Conservation (phyloP, 2,113 vertebrate genomes). For the Labeo catla region DNA sequence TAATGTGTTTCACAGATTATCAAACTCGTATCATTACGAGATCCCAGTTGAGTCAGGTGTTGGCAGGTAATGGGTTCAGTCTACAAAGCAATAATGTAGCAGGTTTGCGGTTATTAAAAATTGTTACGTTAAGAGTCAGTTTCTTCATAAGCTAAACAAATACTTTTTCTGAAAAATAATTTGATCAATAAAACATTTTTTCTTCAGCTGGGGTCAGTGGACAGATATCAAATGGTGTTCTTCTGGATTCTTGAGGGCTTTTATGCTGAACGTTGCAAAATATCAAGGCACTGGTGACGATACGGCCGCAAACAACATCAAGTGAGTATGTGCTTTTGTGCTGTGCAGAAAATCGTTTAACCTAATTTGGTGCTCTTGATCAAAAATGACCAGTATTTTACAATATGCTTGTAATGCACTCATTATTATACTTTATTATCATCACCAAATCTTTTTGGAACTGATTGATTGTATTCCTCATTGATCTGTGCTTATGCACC, state of each 20-base stretch:
- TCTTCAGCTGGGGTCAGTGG: constrained; percentile 53
- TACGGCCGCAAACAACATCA: constrained; percentile 54
- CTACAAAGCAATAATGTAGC: too few species aligned
- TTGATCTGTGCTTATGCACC: too few species aligned
- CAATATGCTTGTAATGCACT: too few species aligned
- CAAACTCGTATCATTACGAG: constrained; percentile 35
- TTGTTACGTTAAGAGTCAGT: too few species aligned
- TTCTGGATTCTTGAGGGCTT: constrained; percentile 26
- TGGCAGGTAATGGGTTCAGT: constrained; percentile 35
- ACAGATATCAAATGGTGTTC: constrained; percentile 44
- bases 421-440: too few species aligned
- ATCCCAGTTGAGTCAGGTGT: constrained; percentile 45
- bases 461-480: too few species aligned
- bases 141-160: too few species aligned
- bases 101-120: too few species aligned
- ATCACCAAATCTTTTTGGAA: too few species aligned
- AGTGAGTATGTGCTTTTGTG: neutral
- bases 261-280: constrained; percentile 49
- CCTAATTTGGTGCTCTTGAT: too few species aligned
- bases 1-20: neutral
- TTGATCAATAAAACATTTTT: neutral
- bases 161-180: neutral
- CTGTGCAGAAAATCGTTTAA: too few species aligned
- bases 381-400: too few species aligned
- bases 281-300: constrained; percentile 43